Conservation (phyloP, 2,797 vertebrate genomes). For the Chelon labrosus region DNA sequence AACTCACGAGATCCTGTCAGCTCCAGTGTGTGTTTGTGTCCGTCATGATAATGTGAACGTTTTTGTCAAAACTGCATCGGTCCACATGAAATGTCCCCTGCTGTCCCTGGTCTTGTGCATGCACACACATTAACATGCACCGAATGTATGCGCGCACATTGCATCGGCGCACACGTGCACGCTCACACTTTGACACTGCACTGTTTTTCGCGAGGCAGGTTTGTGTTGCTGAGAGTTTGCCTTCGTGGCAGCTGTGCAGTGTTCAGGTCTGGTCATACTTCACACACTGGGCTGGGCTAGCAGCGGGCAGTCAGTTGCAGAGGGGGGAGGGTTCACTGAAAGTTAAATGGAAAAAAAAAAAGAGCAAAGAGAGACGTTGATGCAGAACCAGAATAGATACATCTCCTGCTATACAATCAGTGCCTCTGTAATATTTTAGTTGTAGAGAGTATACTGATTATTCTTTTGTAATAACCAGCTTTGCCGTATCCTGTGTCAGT, state of each 20-base stretch:
- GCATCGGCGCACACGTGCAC: constrained; percentile 8
- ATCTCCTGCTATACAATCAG: constrained; percentile 25
- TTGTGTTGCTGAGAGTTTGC: constrained; percentile 62
- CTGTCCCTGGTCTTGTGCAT: background rate
- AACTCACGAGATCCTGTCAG: constrained; percentile 5
- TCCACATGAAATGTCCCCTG: background rate
- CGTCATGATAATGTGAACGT: constrained; percentile 3
- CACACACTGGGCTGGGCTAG: constrained; percentile 62
- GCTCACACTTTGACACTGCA: constrained; percentile 43
- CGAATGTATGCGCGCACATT: constrained; percentile 23
- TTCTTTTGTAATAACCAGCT: constrained; percentile 14
- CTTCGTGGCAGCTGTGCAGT: constrained; percentile 74
- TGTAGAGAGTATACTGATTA: constrained; percentile 1
- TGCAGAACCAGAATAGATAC: constrained; percentile 48
- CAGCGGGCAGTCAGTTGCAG: constrained; percentile 48
- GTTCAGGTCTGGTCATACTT: constrained; percentile 70
- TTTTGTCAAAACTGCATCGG: constrained; percentile 2
- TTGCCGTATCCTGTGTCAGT: background rate
- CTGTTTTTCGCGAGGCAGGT: constrained; percentile 53
- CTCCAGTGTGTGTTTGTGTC: background rate
- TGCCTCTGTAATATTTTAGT: constrained; percentile 25
- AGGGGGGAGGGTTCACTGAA: constrained; percentile 65
- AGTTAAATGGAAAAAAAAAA: constrained; percentile 61
- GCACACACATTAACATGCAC: constrained; percentile 15
- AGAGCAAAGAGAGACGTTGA: constrained; percentile 25